phyloP scores from a whole-genome alignment of 2,113 vertebrate genomes.

The Larimichthys polyactis region DNA sequence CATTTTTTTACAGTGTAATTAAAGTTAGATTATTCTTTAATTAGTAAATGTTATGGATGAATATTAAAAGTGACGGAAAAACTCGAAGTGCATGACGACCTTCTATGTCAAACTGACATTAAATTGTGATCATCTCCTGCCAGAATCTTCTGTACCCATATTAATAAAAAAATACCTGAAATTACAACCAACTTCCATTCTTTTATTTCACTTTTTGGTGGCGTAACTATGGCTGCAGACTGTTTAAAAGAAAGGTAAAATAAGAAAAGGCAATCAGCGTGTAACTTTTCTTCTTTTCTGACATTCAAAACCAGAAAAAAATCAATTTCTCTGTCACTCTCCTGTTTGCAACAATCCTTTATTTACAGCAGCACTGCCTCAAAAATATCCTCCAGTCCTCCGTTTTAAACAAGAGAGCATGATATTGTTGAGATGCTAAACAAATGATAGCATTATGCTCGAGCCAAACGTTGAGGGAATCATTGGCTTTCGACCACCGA shows the following conservation, averaged over 20 bases:
- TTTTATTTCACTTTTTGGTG: not conserved
- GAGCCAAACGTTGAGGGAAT: conserved; percentile 81
- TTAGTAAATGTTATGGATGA: not conserved
- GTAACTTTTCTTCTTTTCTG: not conserved
- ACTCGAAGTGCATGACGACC: not conserved
- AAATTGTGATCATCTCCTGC: not conserved
- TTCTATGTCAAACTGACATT: not conserved
- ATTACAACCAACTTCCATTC: not conserved
- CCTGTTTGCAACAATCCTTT: not conserved
- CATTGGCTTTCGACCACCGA: conserved; percentile 63
- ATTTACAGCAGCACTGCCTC: conserved; percentile 24
- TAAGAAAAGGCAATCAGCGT: not conserved
- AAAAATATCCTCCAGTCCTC: conserved; percentile 20
- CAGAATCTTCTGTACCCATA: no score
- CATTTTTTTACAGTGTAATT: no score
- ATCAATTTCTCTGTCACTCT: not conserved
- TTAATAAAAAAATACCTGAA: not conserved
- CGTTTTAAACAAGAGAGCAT: conserved; percentile 53
- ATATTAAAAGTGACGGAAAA: not conserved
- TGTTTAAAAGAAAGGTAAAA: not conserved
- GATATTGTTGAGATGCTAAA: conserved; percentile 77
- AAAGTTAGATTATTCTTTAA: not conserved
- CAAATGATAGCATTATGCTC: conserved; percentile 76
- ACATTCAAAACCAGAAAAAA: not conserved
- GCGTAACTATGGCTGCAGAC: not conserved